phyloP scores from a whole-genome alignment of 2,113 vertebrate species.

The Coturnix japonica region DNA sequence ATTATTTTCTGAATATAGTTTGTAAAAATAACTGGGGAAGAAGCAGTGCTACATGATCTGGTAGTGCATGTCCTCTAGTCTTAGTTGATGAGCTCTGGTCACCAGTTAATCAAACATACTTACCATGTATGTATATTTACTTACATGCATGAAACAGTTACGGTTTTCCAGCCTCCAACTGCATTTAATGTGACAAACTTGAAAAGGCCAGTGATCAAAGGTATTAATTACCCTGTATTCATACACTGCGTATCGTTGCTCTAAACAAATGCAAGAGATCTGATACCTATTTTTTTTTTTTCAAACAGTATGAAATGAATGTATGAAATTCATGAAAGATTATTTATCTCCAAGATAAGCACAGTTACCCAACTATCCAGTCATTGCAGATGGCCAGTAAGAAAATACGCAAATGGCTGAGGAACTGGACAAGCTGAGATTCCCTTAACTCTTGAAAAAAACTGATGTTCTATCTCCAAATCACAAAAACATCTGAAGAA shows the following conservation, averaged over 20 bases:
- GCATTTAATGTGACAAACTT: background rate
- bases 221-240: slow-evolving; percentile 2
- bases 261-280: background rate
- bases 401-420: background rate
- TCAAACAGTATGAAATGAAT: background rate
- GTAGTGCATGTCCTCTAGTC: background rate
- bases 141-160: background rate
- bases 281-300: background rate
- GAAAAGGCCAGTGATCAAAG: background rate
- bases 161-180: background rate
- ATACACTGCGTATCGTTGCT: background rate
- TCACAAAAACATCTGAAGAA: background rate
- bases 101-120: background rate
- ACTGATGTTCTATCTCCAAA: background rate
- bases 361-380: background rate
- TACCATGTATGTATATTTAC: background rate
- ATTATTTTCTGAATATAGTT: background rate
- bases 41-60: background rate
- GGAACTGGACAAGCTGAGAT: background rate
- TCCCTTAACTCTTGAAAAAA: background rate
- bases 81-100: background rate
- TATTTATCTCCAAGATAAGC: slow-evolving; percentile 5
- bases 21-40: background rate
- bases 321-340: background rate
- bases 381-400: background rate